Evolutionary conservation across 2,888 invertebrate genomes (phyloP), one percentile per base, ranked within the genome.

Genomic region (Thelaira solivaga): DNA sequence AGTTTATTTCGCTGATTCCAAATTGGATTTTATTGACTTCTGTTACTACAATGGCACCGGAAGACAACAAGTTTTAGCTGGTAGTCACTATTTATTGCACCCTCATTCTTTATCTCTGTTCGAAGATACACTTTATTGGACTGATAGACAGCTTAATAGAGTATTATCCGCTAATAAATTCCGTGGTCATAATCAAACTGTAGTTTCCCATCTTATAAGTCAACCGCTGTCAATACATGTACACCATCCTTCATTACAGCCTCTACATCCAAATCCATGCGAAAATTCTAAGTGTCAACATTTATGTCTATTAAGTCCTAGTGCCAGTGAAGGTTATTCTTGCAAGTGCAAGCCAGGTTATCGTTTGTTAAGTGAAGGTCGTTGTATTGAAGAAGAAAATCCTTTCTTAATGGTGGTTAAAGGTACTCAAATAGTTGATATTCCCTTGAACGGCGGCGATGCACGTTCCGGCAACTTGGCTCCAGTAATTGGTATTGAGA

Each of bases 71-170:
- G 97, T 97, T 0, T 86, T 97, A 16, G 94, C 96, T 2, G 94
- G 94, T 13, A 96, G 95, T 81, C 96, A 99, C 88, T 98, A 98
- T 86, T 90, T 99, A 0, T 90, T 98, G 1, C 98, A 99, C 89
- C 98, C 99, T 0, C 98, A 98, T 88, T 97, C 96, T 7, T 88
- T 99, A 34, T 96, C 98, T 0, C 90, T 98, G 6, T 99, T 99
- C 88, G 99, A 99, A 88, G 97, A 99, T 85, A 95, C 95, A 0
- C 90, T 99, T 68, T 99, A 97, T 89, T 99, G 98, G 97, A 98
- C 98, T 0, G 98, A 98, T 87, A 91, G 97, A 2, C 97, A 98
- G 87, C 89, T 97, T 39, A 98, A 98, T 86, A 90, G 97, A 18
- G 97, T 97, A 11, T 89, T 95, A 4, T 96, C 95, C 0, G 96